These are phyloP conservation scores for Petrocephalus schoutedeni DNA, from an alignment of 2,797 vertebrate genomes.

Conservation along the genomic window DNA sequence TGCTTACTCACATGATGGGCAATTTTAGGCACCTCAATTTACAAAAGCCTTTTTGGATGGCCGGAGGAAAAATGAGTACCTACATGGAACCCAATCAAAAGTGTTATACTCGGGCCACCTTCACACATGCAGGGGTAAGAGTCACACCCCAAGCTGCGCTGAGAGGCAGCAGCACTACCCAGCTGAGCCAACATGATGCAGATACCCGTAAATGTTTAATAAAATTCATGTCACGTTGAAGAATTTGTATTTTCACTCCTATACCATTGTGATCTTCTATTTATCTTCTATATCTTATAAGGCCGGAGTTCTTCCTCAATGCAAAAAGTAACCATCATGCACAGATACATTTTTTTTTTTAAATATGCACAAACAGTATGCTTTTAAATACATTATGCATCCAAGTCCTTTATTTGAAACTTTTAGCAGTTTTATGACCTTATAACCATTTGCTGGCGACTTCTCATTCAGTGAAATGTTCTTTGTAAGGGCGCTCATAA, in stretches of 20 bases:
- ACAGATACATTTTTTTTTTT: not conserved
- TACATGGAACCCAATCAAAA: not conserved
- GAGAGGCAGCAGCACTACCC: not conserved
- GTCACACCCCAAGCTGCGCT: not conserved
- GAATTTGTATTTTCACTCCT: not conserved
- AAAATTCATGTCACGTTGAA: not conserved
- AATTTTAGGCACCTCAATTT: not conserved
- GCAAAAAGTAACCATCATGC: not conserved
- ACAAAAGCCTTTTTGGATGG: not conserved
- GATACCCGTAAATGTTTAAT: not conserved
- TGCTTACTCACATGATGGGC: not conserved
- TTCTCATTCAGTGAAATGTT: not conserved
- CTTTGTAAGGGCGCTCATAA: not conserved
- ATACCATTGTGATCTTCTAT: not conserved
- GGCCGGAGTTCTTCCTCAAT: not conserved
- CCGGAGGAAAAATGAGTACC: not conserved
- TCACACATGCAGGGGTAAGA: not conserved
- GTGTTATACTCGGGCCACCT: not conserved
- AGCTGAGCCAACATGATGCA: not conserved
- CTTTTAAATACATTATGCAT: not conserved
- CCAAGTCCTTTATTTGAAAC: not conserved
- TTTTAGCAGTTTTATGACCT: constrained; percentile 12
- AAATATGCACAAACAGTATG: not conserved
- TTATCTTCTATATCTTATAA: not conserved
- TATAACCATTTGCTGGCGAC: constrained; percentile 2